A percentile compares a stretch with the other conserved stretches of the same genome.
phyloP scores from a whole-genome alignment of 2,113 vertebrate species.

The Corythaeola cristata region DNA sequence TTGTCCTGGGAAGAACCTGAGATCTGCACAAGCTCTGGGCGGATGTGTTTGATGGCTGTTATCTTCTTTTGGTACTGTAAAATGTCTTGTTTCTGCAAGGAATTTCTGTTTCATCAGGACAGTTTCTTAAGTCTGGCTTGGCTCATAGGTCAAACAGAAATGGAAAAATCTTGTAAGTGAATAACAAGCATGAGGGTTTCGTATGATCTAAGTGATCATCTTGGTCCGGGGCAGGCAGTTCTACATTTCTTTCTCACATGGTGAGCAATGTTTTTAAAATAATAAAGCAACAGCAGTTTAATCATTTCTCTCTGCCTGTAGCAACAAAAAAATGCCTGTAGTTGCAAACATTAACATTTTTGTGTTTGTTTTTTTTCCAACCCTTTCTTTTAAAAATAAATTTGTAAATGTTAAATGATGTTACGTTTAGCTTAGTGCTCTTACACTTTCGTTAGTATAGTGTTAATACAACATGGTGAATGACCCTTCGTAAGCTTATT shows the following conservation, averaged over 20 bases:
- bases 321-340: neutral
- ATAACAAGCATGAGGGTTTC: neutral
- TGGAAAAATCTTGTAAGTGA: neutral
- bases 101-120: neutral
- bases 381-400: neutral
- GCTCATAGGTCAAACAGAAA: neutral
- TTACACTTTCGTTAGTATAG: neutral
- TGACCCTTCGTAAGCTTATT: neutral
- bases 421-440: neutral
- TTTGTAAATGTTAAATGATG: neutral
- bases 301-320: neutral
- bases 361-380: neutral
- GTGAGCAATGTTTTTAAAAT: neutral
- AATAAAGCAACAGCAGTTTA: neutral
- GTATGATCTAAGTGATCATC: neutral
- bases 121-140: neutral
- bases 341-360: neutral
- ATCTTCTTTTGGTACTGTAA: neutral
- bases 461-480: neutral
- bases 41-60: neutral
- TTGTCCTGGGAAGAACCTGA: neutral
- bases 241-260: neutral
- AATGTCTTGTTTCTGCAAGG: neutral
- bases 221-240: neutral
- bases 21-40: neutral